Base-by-base conservation (phyloP, 2,888 invertebrate genomes). In the Mesorhabditis belari region DNA sequence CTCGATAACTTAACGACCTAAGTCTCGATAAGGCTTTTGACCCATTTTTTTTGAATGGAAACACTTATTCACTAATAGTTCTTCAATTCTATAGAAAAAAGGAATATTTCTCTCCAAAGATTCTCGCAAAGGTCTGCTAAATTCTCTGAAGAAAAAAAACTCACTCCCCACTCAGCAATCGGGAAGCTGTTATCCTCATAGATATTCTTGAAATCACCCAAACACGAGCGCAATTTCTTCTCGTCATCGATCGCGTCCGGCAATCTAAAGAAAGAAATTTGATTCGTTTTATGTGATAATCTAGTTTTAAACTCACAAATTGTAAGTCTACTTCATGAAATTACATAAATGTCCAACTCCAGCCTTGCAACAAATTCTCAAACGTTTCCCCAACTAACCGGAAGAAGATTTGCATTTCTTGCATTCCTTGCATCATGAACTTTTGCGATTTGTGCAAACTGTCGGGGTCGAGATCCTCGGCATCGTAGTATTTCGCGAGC, bases 381-480 rank as follows among this genome's bases (percentile, higher is more conserved):
- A n/a, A n/a, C n/a, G n/a, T n/a, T n/a, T n/a, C n/a, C n/a, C n/a
- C n/a, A n/a, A 44, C 24, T 4, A 4, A 60, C 65, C 62, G 55
- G 62, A 64, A 61, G 49, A 64, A 66, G 56, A 52, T 53, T 3
- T 55, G 57, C 24, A 74, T 53, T 57, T 73, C 68, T 50, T 62
- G 58, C 58, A 65, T 68, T 23, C 74, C 76, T 5, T 59, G 55
- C 71, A 75, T 75, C 21, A 70, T 35, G 62, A 73, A 76, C 52
- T 72, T 72, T 51, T 71, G 72, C n/a, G 76, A 65, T 35, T 63
- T 60, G 27, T 58, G 64, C 23, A 77, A 53, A 6, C 63, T 57
- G 54, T 76, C 75, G 19, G 75, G 72, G 59, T 76, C 76, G 57
- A 76, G 61, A 35, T 71, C 75, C 28, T 75, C 75, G 27, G 75